Conservation (phyloP, 2,113 vertebrate species). For the Neotoma lepida region DNA sequence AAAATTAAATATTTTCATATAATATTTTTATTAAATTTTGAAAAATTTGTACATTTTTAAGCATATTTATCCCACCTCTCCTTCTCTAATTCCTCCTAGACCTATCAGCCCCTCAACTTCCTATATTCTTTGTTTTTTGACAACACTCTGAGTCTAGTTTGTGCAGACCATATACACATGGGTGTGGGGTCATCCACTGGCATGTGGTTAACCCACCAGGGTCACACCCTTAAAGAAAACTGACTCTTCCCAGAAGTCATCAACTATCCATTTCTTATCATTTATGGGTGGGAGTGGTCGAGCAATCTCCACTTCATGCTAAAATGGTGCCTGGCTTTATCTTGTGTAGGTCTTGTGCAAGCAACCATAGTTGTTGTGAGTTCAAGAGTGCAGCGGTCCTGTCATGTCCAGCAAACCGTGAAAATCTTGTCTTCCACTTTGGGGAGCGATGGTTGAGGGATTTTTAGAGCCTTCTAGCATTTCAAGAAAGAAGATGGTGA, state of each 20-base stretch:
- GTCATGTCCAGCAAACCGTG: neutral
- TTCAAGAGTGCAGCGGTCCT: neutral
- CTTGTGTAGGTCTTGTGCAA: neutral
- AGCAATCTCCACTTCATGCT: neutral
- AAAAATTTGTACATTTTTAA: neutral
- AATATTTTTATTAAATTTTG: neutral
- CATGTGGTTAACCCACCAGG: neutral
- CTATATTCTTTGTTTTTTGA: neutral
- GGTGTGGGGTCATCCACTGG: too few species aligned
- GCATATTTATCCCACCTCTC: too few species aligned
- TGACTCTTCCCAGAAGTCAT: neutral
- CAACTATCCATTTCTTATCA: neutral
- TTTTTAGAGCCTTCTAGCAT: conserved; percentile 22
- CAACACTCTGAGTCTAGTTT: neutral
- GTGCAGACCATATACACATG: neutral
- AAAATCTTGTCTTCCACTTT: neutral
- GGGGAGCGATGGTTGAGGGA: neutral
- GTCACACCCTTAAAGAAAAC: neutral
- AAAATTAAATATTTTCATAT: neutral
- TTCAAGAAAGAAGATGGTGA: conserved; percentile 11
- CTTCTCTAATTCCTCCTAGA: neutral
- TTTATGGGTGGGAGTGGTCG: too few species aligned
- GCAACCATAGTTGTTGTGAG: neutral
- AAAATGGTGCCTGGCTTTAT: neutral
- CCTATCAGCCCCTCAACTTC: too few species aligned